Evolutionary conservation across 2,113 vertebrate genomes (phyloP).

Genomic region (Zapus hudsonius): DNA sequence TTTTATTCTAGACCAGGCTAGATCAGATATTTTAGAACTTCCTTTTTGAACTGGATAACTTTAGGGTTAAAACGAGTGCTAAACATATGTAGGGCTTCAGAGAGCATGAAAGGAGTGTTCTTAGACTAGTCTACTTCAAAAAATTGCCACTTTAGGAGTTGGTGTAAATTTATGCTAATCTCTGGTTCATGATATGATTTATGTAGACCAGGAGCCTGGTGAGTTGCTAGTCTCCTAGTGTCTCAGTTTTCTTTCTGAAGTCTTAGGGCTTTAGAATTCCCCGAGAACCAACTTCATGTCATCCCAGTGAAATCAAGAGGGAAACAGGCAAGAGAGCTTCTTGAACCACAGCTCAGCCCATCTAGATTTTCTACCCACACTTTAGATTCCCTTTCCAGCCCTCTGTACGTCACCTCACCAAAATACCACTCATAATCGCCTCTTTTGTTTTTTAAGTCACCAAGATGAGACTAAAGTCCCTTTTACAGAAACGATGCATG

Average conservation of each 20-base stretch:
- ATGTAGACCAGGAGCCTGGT: neutral
- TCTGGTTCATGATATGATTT: neutral
- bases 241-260: neutral
- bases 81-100: neutral
- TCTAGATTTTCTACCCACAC: accelerated
- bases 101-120: neutral
- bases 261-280: neutral
- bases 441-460: neutral
- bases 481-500: neutral
- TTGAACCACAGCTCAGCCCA: neutral
- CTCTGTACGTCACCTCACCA: neutral
- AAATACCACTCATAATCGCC: neutral
- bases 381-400: neutral
- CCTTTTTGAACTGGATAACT: neutral
- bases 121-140: neutral
- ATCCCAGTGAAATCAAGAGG: too few relatives aligned
- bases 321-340: neutral
- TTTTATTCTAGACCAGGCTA: too few relatives aligned
- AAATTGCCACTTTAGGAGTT: neutral
- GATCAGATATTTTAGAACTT: neutral
- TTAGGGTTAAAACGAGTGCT: neutral
- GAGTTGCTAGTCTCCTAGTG: neutral
- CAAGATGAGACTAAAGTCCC: neutral
- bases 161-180: neutral
- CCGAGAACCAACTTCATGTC: neutral